phyloP scores from a whole-genome alignment of 2,797 vertebrate species.

The Paramormyrops hopkinsi region DNA sequence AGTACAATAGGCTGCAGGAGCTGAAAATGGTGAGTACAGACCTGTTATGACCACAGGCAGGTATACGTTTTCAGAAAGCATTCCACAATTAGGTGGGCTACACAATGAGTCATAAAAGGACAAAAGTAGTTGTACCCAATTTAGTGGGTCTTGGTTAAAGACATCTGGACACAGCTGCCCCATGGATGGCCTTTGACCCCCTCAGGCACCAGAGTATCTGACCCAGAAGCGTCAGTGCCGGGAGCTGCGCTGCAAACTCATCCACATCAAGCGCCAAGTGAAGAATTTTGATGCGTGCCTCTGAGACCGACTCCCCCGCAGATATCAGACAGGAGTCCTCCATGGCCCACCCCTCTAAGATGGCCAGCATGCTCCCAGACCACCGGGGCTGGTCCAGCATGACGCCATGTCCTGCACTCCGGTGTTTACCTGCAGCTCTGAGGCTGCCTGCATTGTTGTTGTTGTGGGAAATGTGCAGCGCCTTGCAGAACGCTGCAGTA shows the following conservation, averaged over 20 bases:
- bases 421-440: not conserved
- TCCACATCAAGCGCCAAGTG: conserved; percentile 80
- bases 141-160: not conserved
- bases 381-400: not conserved
- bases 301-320: conserved; percentile 25
- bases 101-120: not conserved
- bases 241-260: conserved; percentile 73
- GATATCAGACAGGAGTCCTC: not conserved
- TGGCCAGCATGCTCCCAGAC: not conserved
- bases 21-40: conserved; percentile 66
- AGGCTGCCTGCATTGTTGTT: not conserved
- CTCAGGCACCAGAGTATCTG: conserved; percentile 71
- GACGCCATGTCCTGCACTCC: not conserved
- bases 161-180: not conserved
- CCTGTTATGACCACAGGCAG: not conserved
- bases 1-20: conserved; percentile 79
- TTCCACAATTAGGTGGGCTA: not conserved
- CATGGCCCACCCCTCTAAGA: not conserved
- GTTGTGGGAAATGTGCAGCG: not conserved
- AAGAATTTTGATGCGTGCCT: conserved; percentile 71
- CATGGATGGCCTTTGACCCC: not conserved
- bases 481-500: not conserved
- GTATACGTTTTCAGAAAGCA: not conserved
- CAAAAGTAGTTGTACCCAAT: not conserved
- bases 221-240: conserved; percentile 70